Base-by-base conservation (phyloP, 2,888 invertebrate genomes). In the Apotomis turbidana region DNA sequence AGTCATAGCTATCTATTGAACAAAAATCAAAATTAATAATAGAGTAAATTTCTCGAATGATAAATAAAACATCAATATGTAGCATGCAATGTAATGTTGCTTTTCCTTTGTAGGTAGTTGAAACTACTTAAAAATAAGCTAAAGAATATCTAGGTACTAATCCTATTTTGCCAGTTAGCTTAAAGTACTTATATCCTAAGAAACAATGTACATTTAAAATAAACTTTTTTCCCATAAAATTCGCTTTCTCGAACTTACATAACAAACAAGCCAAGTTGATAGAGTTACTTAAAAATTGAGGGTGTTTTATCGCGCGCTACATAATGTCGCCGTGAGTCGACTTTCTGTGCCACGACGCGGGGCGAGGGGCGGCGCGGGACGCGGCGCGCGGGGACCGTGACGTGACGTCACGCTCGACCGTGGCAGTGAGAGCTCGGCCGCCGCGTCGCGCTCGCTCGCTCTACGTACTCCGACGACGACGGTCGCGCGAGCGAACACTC, bases 351-450 rank as follows among this genome's bases (percentile, higher is more conserved):
- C 90, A 89, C 87, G 90, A 89, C 83, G 88, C 88, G 87, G 84
- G 90, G 61, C 67, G 57, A 77, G 77, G 80, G 63, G 73, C 67
- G 76, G 74, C 54, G 78, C 75, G 80, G 74, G 78, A 55, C 55
- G 66, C 66, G 76, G 76, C 62, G 86, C 81, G 86, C 81, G 81
- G 85, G 77, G 85, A 80, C 81, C 81, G 84, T 75, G 79, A 70
- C 78, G 90, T 91, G 93, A 93, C 93, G 93, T 92, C 93, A 92
- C 90, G 84, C 80, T 83, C 92, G 93, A 92, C 93, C 93, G 92
- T 93, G 93, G 92, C 93, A 93, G 93, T 93, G 90, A 87, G 87
- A 87, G 87, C 85, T 90, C 90, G 91, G 87, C 87, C 89, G 87
- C 87, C 89, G 90, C 90, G 88, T 84, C 88, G 85, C 76, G 85